Conservation (phyloP, 2,888 invertebrate genomes). For the Leptopterna dolabrata region DNA sequence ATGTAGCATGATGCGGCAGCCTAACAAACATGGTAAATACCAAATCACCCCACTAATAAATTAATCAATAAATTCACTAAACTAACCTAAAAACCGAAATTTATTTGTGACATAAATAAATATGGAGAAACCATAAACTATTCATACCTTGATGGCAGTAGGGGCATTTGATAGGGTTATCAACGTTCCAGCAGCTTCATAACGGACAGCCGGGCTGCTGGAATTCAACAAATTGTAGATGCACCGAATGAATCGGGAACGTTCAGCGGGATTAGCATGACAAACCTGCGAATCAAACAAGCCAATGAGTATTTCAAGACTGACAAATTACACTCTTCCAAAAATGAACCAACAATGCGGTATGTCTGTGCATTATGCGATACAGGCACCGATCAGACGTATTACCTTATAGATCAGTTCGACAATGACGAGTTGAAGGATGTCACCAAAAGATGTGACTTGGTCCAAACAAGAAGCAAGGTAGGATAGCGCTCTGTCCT, state of each 20-base stretch:
- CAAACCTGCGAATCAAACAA: slow-evolving; percentile 80
- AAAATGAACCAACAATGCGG: no score
- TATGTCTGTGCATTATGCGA: no score
- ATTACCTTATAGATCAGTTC: slow-evolving; percentile 96
- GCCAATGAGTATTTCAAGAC: slow-evolving; percentile 47
- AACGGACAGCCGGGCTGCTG: slow-evolving; percentile 94
- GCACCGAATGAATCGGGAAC: slow-evolving; percentile 97
- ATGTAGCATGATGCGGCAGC: slow-evolving; percentile 98
- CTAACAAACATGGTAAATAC: slow-evolving; percentile 63
- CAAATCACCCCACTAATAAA: not conserved
- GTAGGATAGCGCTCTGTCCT: slow-evolving; percentile 92
- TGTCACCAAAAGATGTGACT: slow-evolving; percentile 95
- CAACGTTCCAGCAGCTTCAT: slow-evolving; percentile 98
- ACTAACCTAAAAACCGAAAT: no score
- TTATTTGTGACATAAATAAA: no score
- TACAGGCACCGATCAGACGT: no score
- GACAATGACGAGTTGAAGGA: slow-evolving; percentile 96
- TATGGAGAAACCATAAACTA: no score
- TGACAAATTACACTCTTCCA: not conserved
- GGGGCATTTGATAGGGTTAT: slow-evolving; percentile 97
- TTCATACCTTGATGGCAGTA: slow-evolving; percentile 86
- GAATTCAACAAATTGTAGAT: slow-evolving; percentile 98
- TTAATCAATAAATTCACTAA: no score
- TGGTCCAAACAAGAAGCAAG: slow-evolving; percentile 93
- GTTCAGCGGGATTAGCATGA: slow-evolving; percentile 94